Evolutionary conservation across 2,797 vertebrate genomes (phyloP).

Genomic region (Sparus aurata): DNA sequence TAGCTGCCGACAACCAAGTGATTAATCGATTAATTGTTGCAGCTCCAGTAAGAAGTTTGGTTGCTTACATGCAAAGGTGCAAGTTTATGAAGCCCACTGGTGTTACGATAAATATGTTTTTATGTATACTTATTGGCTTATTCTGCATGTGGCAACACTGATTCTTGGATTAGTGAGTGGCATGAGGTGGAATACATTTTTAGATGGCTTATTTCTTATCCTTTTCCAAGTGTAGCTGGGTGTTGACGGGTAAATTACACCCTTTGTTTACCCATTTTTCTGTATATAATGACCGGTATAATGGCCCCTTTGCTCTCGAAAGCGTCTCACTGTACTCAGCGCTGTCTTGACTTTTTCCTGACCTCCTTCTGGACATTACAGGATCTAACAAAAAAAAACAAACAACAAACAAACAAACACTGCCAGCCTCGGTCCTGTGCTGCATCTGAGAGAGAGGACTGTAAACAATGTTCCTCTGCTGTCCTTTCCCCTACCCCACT

Average conservation of each 20-base stretch:
- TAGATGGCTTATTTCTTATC: neutral
- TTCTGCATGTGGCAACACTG: neutral
- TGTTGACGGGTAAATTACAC: neutral
- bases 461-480: conserved; percentile 53
- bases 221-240: neutral
- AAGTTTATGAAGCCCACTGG: neutral
- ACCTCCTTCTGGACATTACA: conserved; percentile 35
- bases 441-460: conserved; percentile 14
- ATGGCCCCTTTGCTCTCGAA: neutral
- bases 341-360: conserved; percentile 23
- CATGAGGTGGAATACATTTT: neutral
- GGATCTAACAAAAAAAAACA: conserved; percentile 6
- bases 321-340: neutral
- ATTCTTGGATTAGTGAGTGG: neutral
- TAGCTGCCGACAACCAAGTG: too few species aligned
- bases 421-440: neutral
- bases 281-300: conserved; percentile 3
- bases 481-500: conserved; percentile 27
- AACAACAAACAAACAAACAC: conserved; percentile 2
- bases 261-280: neutral
- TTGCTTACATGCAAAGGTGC: too few species aligned
- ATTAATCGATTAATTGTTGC: too few species aligned
- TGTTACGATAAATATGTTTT: too few species aligned
- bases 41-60: too few species aligned
- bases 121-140: neutral